Conservation (phyloP, 2,888 invertebrate genomes). For the Sinohyriopsis cumingii region DNA sequence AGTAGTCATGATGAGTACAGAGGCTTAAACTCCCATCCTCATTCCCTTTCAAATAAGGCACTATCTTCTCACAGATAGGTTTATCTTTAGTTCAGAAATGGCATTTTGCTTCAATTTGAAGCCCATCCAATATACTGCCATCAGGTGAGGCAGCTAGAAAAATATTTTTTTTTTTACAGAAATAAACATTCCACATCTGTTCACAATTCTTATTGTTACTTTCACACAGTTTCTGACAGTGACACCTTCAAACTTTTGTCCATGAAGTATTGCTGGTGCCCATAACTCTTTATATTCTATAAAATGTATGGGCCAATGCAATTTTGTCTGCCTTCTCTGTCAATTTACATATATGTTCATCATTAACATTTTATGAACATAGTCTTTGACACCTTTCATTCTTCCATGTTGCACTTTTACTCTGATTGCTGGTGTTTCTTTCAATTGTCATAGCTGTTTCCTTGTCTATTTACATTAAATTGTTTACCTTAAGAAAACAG, state of each 20-base stretch:
- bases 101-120: slow-evolving; percentile 22
- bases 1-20: too few relatives aligned
- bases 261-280: slow-evolving; percentile 20
- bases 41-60: slow-evolving; percentile 14
- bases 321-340: slow-evolving; percentile 14
- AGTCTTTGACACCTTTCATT: slow-evolving; percentile 23
- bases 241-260: slow-evolving; percentile 18
- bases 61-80: slow-evolving; percentile 6
- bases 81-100: slow-evolving; percentile 10
- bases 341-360: slow-evolving; percentile 16
- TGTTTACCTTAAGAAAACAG: slow-evolving; percentile 17
- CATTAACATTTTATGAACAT: slow-evolving; percentile 29
- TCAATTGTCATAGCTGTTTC: slow-evolving; percentile 15
- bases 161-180: slow-evolving; percentile 5
- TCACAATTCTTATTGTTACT: slow-evolving; percentile 1
- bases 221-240: slow-evolving; percentile 18
- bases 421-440: slow-evolving; percentile 21
- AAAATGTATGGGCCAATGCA: slow-evolving; percentile 17
- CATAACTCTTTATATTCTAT: slow-evolving; percentile 4
- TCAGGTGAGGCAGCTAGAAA: slow-evolving; percentile 23
- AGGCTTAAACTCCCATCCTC: too few relatives aligned
- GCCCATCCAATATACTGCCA: slow-evolving; percentile 13
- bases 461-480: slow-evolving; percentile 12
- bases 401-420: slow-evolving; percentile 19
- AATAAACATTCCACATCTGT: slow-evolving; percentile 23